Evolutionary conservation across 2,888 invertebrate species (phyloP), one percentile per base, ranked within the genome.

Genomic region (Suillia variegata): DNA sequence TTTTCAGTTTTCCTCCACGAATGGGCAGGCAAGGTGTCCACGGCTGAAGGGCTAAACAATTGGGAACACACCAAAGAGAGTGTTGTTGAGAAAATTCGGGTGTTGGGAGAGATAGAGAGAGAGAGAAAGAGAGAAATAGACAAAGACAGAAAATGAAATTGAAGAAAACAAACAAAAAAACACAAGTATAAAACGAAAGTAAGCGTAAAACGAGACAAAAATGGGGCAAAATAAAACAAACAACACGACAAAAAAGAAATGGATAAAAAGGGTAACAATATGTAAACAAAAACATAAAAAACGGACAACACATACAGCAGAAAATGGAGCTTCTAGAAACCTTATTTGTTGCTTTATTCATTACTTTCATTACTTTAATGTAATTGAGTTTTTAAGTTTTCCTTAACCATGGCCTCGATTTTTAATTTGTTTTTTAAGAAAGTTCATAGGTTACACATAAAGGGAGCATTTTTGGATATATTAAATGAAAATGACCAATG

Each of bases 21-120:
- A 82, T 82, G 62, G 82, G 82, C 71, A 82, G 71, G 67, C 82
- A 82, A 60, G 82, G 82, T 55, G 82, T 82, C 82, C 82, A 82
- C 48, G 82, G 82, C 76, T 82, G 82, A 66, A 82, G 77, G 61
- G 80, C 82, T 81, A 74, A 26, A 74, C 60, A 56, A 62, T 63
- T 62, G 62, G 64, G 61, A 45, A 13, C 20, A 45, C 38, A 38
- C n/a, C n/a, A n/a, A n/a, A n/a, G n/a, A 38, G 38, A 45, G 63
- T 64, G 56, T 61, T n/a, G n/a, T n/a, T n/a, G n/a, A n/a, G n/a
- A n/a, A n/a, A n/a, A n/a, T n/a, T 47, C 22, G 59, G 61, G 38
- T 54, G 62, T 62, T 53, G 54, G 26, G 62, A 64, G 65, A 67
- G 69, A n/a, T n/a, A n/a, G n/a, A n/a, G n/a, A n/a, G n/a, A 70